Evolutionary conservation across 2,888 invertebrate species (phyloP).

Genomic region (Noctua comes): DNA sequence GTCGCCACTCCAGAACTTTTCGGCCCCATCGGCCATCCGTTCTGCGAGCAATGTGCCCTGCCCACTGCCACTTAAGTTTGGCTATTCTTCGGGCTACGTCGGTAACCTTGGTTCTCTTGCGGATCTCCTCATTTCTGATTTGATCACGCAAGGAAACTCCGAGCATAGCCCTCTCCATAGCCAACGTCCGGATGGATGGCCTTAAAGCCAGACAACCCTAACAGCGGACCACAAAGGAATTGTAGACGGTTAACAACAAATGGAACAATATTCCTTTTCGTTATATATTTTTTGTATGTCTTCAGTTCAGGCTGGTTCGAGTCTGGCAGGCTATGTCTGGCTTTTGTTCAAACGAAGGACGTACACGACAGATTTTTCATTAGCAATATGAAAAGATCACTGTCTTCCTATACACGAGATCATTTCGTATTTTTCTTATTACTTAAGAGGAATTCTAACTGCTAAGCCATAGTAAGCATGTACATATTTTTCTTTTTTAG

Average conservation of each 20-base stretch:
- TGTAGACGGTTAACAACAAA: constrained; percentile 11
- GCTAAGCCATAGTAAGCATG: background rate
- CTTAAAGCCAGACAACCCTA: background rate
- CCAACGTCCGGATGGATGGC: too few relatives aligned
- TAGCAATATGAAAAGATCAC: background rate
- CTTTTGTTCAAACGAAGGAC: background rate
- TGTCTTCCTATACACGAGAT: background rate
- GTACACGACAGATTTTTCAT: background rate
- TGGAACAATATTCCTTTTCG: constrained; percentile 1
- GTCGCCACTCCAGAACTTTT: too few relatives aligned
- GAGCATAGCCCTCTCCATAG: too few relatives aligned
- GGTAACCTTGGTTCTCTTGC: too few relatives aligned
- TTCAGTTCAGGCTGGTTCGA: background rate
- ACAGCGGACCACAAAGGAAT: constrained; percentile 19
- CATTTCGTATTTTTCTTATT: background rate
- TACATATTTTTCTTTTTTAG: background rate
- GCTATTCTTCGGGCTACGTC: too few relatives aligned
- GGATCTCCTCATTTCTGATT: too few relatives aligned
- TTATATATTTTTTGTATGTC: background rate
- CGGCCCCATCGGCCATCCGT: too few relatives aligned
- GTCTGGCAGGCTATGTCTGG: background rate
- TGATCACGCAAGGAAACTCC: too few relatives aligned
- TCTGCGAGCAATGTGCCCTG: too few relatives aligned
- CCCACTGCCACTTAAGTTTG: too few relatives aligned
- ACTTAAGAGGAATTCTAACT: background rate